Evolutionary conservation across 2,113 vertebrate species (phyloP).

Genomic region (Sprattus sprattus): DNA sequence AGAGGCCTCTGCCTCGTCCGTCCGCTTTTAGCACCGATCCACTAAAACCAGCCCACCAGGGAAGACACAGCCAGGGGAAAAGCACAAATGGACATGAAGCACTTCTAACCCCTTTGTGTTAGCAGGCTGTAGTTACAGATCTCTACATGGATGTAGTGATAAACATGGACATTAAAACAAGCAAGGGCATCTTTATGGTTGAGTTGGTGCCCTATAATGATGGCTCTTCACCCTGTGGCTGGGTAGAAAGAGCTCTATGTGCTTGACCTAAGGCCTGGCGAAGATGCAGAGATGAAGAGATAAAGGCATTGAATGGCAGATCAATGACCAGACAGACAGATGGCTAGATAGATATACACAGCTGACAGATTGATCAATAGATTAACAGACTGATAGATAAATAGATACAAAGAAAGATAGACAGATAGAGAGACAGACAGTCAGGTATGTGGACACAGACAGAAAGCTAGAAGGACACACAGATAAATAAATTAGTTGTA

Average conservation of each 20-base stretch:
- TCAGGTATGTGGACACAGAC: neutral
- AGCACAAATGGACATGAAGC: neutral
- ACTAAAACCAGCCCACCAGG: constrained; percentile 34
- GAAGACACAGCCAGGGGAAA: constrained; percentile 30
- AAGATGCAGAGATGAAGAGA: neutral
- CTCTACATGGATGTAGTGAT: neutral
- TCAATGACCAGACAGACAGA: neutral
- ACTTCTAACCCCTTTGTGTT: neutral
- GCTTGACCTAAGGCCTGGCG: neutral
- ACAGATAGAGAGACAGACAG: neutral
- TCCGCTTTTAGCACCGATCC: constrained; percentile 50
- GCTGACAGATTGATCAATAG: neutral
- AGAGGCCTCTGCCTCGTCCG: constrained; percentile 27
- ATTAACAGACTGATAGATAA: neutral
- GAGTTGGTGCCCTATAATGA: neutral
- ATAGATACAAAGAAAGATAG: neutral
- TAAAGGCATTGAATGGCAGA: neutral
- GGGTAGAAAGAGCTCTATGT: neutral
- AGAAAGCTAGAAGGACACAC: neutral
- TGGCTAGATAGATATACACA: neutral
- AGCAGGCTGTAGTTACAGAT: neutral
- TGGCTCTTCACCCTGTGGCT: neutral
- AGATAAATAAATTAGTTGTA: neutral
- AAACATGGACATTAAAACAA: neutral
- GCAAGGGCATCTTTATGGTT: neutral